These are phyloP conservation scores for Acrocephalus scirpaceus DNA, from an alignment of 2,797 vertebrate species.

Conservation along the genomic window DNA sequence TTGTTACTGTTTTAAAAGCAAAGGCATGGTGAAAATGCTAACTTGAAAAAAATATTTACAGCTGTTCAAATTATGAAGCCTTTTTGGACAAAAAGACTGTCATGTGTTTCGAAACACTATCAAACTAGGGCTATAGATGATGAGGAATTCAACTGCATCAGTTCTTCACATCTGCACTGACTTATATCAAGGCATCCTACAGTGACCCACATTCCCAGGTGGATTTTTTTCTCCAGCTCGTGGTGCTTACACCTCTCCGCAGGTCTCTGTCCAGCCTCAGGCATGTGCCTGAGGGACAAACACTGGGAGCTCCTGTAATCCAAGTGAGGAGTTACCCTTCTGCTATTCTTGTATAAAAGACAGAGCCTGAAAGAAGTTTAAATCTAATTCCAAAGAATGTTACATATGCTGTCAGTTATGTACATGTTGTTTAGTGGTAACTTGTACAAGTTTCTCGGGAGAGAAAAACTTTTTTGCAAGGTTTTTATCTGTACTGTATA, in stretches of 20 bases:
- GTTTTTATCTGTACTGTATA: not conserved
- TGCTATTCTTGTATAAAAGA: not conserved
- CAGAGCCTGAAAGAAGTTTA: not conserved
- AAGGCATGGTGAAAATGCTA: not conserved
- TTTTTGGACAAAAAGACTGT: not conserved
- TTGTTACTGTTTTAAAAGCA: not conserved
- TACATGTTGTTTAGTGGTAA: not conserved
- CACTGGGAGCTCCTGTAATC: not conserved
- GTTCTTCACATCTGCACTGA: not conserved
- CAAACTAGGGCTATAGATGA: not conserved
- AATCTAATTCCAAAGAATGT: conserved; percentile 25
- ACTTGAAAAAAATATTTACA: conserved; percentile 16
- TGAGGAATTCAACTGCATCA: not conserved
- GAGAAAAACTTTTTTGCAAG: not conserved
- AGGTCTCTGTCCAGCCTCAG: not conserved
- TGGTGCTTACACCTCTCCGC: fast-evolving
- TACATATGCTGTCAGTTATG: fast-evolving
- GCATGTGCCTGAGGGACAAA: not conserved
- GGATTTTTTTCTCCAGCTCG: not conserved
- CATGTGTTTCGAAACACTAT: not conserved
- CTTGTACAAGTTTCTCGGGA: not conserved
- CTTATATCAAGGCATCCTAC: not conserved
- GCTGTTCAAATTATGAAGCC: not conserved
- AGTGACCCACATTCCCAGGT: not conserved
- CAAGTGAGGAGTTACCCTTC: not conserved